A percentile compares a stretch with the other conserved stretches of the same genome.
phyloP scores from a whole-genome alignment of 1,140 invertebrate genomes.

The Gyrodactylus salaris region DNA sequence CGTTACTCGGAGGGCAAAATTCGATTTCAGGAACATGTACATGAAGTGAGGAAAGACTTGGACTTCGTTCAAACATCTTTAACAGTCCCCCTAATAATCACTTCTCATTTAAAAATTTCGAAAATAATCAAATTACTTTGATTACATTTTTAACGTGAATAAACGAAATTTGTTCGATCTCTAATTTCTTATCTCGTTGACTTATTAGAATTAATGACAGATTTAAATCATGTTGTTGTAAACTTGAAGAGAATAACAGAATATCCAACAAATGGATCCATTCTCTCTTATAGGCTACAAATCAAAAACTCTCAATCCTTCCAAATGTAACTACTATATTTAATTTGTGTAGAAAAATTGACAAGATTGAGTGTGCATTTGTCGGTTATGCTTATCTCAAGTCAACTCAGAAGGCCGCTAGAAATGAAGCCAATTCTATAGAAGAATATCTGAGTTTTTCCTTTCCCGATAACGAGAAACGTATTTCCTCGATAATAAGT shows the following conservation, averaged over 20 bases:
- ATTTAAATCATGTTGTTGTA: too few species aligned
- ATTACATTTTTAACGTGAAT: not conserved
- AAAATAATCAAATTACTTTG: not conserved
- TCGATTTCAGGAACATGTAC: not conserved
- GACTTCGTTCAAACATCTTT: not conserved
- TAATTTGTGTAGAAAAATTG: too few species aligned
- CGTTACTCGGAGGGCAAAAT: not conserved
- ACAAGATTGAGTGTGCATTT: not conserved
- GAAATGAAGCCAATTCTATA: not conserved
- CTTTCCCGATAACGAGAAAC: not conserved
- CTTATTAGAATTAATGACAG: too few species aligned
- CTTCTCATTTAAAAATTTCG: not conserved
- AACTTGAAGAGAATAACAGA: too few species aligned
- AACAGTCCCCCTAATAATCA: not conserved
- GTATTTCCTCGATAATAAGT: not conserved
- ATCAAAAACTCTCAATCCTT: too few species aligned
- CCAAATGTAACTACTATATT: too few species aligned
- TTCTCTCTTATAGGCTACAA: too few species aligned
- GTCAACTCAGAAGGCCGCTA: not conserved
- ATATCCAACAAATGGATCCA: too few species aligned
- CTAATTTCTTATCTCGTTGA: too few species aligned
- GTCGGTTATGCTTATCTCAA: not conserved
- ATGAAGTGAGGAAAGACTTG: not conserved
- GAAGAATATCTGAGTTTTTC: not conserved
- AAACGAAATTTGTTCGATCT: not conserved